Conservation (phyloP, 1,140 invertebrate species). For the Theocolax elegans region DNA sequence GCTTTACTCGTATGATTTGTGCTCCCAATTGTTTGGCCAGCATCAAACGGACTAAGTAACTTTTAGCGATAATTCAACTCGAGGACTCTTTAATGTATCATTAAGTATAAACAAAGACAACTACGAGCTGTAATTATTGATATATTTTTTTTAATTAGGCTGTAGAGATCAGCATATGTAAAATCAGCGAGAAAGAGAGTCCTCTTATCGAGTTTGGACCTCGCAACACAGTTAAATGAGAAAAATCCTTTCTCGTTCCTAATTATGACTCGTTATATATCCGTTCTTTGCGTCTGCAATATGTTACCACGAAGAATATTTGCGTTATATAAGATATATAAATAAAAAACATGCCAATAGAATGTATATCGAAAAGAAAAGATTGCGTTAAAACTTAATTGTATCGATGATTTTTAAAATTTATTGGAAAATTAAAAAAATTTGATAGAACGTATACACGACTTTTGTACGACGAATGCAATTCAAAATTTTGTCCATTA, state of each 20-base stretch:
- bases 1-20: conserved; percentile 2
- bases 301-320: conserved; percentile 7
- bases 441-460: no score
- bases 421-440: no score
- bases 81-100: not conserved
- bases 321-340: no score
- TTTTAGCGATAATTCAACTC: conserved; percentile 39
- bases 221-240: conserved; percentile 26
- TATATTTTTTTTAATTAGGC: conserved; percentile 1
- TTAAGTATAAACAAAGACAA: not conserved
- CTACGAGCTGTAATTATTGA: not conserved
- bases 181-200: conserved; percentile 7
- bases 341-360: no score
- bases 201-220: conserved; percentile 27
- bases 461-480: no score
- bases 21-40: conserved; percentile 20
- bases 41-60: conserved; percentile 35
- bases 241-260: conserved; percentile 29
- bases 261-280: conserved; percentile 30
- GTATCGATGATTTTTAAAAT: no score
- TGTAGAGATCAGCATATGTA: no score
- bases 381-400: no score
- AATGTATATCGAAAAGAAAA: no score
- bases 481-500: no score
- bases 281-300: conserved; percentile 29